phyloP scores from a whole-genome alignment of 2,113 vertebrate genomes.

The Isurus oxyrinchus region DNA sequence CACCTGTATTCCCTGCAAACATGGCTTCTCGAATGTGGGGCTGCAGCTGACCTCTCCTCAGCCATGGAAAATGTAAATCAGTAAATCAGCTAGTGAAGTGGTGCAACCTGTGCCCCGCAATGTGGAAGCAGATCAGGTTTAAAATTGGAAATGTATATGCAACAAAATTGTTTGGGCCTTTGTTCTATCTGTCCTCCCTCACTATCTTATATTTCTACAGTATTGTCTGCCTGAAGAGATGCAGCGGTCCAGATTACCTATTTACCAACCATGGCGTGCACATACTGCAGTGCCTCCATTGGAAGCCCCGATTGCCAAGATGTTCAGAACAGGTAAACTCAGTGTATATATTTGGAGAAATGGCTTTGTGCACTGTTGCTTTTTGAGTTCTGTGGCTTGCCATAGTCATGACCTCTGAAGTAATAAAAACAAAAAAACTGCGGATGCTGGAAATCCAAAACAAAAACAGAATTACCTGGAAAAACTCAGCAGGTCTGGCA shows the following conservation, averaged over 20 bases:
- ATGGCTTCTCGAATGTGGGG: background rate
- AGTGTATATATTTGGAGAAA: background rate
- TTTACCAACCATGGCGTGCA: background rate
- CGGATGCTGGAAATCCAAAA: too few relatives aligned
- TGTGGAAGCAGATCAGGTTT: background rate
- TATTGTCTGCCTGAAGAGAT: constrained; percentile 4
- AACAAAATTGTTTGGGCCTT: background rate
- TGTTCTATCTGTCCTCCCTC: background rate
- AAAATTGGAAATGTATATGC: background rate
- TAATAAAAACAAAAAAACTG: too few relatives aligned
- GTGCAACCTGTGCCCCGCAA: background rate
- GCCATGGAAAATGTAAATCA: background rate
- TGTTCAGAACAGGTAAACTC: background rate
- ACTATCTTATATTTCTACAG: background rate
- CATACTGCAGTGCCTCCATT: background rate
- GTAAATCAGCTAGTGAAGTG: background rate
- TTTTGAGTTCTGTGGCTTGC: too few relatives aligned
- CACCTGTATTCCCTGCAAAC: background rate
- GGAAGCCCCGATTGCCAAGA: background rate
- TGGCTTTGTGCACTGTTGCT: too few relatives aligned
- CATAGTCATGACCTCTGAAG: too few relatives aligned
- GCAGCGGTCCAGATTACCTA: constrained; percentile 23
- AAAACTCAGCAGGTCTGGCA: too few relatives aligned
- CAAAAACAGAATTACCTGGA: too few relatives aligned
- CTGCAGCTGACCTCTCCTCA: background rate